phyloP scores from a whole-genome alignment of 2,113 vertebrate genomes.

The Verasper variegatus region DNA sequence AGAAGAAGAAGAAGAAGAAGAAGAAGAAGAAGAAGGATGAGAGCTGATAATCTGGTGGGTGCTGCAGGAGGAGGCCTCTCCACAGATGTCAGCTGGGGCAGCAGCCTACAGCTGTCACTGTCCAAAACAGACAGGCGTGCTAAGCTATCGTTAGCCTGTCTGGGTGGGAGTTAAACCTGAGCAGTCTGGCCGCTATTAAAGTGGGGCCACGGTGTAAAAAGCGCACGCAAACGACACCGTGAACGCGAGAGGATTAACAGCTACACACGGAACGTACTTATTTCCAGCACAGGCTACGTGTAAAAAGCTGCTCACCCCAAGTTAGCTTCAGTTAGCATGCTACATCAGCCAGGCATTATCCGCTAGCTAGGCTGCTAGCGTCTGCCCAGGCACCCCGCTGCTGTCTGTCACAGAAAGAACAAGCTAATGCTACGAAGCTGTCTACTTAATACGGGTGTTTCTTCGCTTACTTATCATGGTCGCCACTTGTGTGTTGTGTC shows the following conservation, averaged over 20 bases:
- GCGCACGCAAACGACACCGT: neutral
- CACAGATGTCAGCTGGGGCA: conserved; percentile 57
- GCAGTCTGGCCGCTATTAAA: conserved; percentile 9
- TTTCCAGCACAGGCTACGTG: neutral
- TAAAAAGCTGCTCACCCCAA: conserved; percentile 28
- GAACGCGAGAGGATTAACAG: neutral
- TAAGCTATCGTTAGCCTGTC: conserved; percentile 76
- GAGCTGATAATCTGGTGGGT: neutral
- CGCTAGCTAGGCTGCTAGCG: neutral
- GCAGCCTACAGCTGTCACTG: conserved; percentile 71
- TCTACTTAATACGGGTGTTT: too few species aligned
- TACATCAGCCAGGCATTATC: conserved; percentile 14
- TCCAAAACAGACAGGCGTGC: conserved; percentile 72
- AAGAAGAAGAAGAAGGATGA: neutral
- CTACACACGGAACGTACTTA: neutral
- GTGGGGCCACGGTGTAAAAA: neutral
- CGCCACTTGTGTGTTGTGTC: conserved; percentile 59
- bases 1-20: neutral
- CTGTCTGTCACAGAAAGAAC: neutral
- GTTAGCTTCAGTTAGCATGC: conserved; percentile 65
- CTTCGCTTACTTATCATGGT: conserved; percentile 68
- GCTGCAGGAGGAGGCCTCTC: conserved; percentile 53
- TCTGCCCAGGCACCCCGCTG: neutral
- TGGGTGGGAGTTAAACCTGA: conserved; percentile 52
- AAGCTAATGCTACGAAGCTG: neutral